Percentiles rank a stretch among this genome's conserved stretches.
Evolutionary conservation across 2,113 vertebrate genomes (phyloP).

Genomic region (Mastomys natalensis): DNA sequence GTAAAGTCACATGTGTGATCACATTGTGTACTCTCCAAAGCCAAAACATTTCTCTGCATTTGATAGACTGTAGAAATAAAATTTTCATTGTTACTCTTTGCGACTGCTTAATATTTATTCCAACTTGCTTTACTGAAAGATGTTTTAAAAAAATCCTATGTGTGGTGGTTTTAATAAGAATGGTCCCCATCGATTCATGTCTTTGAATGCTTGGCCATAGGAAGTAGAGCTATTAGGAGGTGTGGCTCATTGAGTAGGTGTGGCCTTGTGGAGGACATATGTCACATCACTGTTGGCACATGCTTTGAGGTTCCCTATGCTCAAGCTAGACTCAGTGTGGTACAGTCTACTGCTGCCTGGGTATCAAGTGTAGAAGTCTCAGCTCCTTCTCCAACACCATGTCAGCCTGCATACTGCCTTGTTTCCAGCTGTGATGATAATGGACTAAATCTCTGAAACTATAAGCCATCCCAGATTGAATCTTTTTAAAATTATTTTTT

Average conservation of each 20-base stretch:
- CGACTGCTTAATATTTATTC: neutral
- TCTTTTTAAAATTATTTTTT: neutral
- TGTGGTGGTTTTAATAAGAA: neutral
- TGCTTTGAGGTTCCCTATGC: neutral
- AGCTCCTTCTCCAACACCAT: neutral
- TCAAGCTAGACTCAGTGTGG: neutral
- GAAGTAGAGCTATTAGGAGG: neutral
- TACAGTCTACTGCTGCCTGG: neutral
- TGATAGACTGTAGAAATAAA: conserved; percentile 37
- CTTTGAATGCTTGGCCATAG: neutral
- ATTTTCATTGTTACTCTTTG: conserved; percentile 17
- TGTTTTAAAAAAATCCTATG: neutral
- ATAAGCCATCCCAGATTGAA: neutral
- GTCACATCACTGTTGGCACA: neutral
- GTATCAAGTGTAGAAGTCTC: neutral
- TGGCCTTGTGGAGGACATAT: neutral
- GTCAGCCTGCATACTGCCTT: neutral
- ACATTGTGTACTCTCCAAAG: neutral
- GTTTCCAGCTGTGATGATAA: neutral
- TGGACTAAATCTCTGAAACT: neutral
- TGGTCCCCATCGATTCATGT: neutral
- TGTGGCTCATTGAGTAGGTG: neutral
- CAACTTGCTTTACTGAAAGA: neutral
- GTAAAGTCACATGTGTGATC: neutral
- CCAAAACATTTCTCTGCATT: neutral